A percentile compares a stretch with the other conserved stretches of the same genome.
Conservation (phyloP, 2,888 invertebrate species). For the Andrena dorsata region DNA sequence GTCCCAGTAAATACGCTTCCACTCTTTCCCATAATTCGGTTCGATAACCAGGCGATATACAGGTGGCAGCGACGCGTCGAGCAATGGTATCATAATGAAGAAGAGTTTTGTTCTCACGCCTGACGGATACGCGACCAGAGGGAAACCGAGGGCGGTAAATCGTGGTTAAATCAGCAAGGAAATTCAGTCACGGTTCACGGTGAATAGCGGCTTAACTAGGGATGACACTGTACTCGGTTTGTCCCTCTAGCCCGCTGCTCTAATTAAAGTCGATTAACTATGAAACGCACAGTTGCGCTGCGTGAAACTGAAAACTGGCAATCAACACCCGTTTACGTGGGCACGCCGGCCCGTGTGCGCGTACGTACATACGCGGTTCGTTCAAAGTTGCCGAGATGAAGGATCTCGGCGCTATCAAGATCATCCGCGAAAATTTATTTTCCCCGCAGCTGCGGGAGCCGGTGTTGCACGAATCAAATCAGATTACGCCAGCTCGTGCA, state of each 20-base stretch:
- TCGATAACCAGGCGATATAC: neutral
- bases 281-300: constrained; percentile 37
- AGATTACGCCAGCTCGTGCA: neutral
- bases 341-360: constrained; percentile 20
- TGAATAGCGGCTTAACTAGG: constrained; percentile 69
- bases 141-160: constrained; percentile 11
- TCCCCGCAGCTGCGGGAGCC: neutral
- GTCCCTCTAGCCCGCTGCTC: constrained; percentile 38
- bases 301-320: constrained; percentile 62
- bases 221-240: constrained; percentile 14
- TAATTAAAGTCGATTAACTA: constrained; percentile 69
- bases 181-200: constrained; percentile 46
- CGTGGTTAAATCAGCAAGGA: constrained; percentile 24
- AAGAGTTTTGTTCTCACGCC: constrained; percentile 16
- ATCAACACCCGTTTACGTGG: constrained; percentile 43
- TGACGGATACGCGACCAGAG: constrained; percentile 6
- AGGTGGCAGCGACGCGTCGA: neutral
- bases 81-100: neutral
- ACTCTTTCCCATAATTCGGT: neutral
- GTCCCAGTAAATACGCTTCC: too few relatives aligned
- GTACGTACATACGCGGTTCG: neutral
- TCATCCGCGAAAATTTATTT: neutral
- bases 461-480: neutral
- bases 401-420: neutral
- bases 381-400: neutral